Conservation (phyloP, 64 coral and sea anemone genomes). For the Stichodactyla helianthus region DNA sequence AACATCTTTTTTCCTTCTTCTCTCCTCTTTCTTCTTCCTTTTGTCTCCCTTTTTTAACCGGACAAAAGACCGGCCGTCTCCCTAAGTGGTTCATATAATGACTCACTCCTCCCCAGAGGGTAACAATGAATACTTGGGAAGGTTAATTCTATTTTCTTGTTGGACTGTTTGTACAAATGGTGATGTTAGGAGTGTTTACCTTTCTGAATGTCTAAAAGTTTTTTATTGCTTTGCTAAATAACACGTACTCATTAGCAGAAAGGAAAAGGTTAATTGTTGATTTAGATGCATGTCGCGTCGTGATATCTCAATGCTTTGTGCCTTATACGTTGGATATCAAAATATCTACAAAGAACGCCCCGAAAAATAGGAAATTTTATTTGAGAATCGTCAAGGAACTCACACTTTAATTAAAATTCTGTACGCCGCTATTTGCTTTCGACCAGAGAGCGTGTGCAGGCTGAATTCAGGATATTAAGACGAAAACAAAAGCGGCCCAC, state of each 20-base stretch:
- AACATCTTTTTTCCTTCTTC: too few species aligned
- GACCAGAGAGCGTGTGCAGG: not conserved
- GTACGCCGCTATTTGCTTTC: not conserved
- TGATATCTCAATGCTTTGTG: not conserved
- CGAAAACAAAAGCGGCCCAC: not conserved
- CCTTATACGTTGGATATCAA: not conserved
- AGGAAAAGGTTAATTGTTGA: not conserved
- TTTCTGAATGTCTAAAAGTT: not conserved
- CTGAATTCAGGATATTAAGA: not conserved
- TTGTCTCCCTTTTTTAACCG: too few species aligned
- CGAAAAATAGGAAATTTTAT: too few species aligned
- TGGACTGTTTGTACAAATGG: not conserved
- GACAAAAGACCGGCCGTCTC: not conserved
- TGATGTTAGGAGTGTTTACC: not conserved
- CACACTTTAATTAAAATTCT: not conserved
- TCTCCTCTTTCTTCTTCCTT: too few species aligned
- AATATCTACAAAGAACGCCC: not conserved
- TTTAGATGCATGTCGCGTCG: not conserved
- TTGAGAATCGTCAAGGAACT: not conserved
- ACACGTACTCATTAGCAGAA: not conserved
- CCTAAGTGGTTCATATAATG: not conserved
- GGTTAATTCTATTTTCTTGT: not conserved
- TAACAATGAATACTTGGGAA: not conserved
- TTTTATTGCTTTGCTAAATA: conserved; percentile 1
- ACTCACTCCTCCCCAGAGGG: not conserved